Evolutionary conservation across 2,113 vertebrate genomes (phyloP), one percentile per base, ranked within the genome.

Genomic region (Oreochromis tanganicae): DNA sequence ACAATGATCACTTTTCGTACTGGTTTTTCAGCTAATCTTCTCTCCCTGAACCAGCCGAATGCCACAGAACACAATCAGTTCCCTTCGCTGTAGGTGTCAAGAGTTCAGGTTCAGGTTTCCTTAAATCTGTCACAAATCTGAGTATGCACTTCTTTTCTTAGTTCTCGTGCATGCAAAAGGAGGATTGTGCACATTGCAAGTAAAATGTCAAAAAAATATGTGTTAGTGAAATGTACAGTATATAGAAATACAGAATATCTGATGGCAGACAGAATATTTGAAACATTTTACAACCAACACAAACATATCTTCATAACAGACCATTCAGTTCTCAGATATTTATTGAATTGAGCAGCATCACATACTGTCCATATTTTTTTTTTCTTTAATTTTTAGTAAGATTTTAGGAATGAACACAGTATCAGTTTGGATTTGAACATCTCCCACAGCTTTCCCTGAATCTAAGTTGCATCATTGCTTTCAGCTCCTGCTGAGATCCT

Each of bases 281-380:
- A 75, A 75, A 55, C 52, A 38, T 56, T 3, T 56, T 54, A 19
- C 4, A 50, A 0, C 27, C 48, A 0, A 34, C 79, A 32, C 24
- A 56, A 73, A 46, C 2, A 12, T 81, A 27, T 73, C 38, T 43
- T 73, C 38, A 6, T 46, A 73, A 73, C n/a, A 24, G 13, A 16
- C 4, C 38, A 13, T 43, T 71, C n/a, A 24, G 36, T 71, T 46
- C 16, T 19, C 43, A 29, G 14, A 75, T 50, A 10, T 75, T 3
- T 29, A 9, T 73, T 73, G 21, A 17, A 48, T 46, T 73, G 68
- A 73, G 21, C 24, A 32, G 24, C 43, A 50, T 75, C 4, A 75
- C 21, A 19, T 48, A 0, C 5, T 29, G 43, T 0, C 27, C 16
- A 78, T 32, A 48, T 19, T 78, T 32, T 55, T 34, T 34, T n/a